These are phyloP conservation scores for Eupristina koningsbergeri DNA, from an alignment of 1,140 invertebrate genomes.

Conservation along the genomic window DNA sequence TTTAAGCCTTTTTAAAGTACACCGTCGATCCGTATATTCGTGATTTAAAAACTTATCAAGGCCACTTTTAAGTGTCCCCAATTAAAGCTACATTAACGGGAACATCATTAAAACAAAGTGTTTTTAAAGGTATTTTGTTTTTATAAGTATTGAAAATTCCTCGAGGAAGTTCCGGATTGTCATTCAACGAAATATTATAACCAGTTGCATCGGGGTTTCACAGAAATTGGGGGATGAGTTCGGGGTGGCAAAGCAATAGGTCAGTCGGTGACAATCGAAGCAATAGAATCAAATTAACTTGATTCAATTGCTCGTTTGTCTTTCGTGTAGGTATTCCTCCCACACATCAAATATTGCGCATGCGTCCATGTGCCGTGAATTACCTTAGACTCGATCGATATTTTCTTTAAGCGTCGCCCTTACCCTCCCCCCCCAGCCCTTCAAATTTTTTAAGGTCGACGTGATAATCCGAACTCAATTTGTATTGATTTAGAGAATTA, in stretches of 20 bases:
- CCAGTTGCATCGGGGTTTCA: neutral
- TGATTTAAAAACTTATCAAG: too few species aligned
- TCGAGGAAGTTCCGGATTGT: neutral
- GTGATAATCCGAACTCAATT: neutral
- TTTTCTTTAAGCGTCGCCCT: neutral
- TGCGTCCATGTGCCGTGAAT: neutral
- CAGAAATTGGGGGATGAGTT: neutral
- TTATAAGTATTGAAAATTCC: too few species aligned
- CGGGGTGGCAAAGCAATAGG: slow-evolving; percentile 44
- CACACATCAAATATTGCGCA: neutral
- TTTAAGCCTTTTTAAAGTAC: too few species aligned
- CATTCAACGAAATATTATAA: slow-evolving; percentile 19
- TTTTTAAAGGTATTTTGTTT: too few species aligned
- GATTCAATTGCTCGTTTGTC: slow-evolving; percentile 55
- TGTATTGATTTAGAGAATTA: neutral
- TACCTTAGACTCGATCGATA: neutral
- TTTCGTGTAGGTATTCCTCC: neutral
- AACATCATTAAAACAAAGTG: too few species aligned
- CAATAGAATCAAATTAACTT: slow-evolving; percentile 63
- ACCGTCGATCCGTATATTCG: too few species aligned
- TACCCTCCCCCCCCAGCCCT: too few species aligned
- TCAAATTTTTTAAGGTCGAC: neutral
- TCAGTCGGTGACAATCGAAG: slow-evolving; percentile 62
- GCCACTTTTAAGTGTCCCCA: too few species aligned
- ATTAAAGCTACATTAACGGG: too few species aligned